Percentiles rank a stretch among this genome's conserved stretches.
These are phyloP conservation scores for Chrysolina haemoptera DNA, from an alignment of 2,888 invertebrate genomes.

Conservation along the genomic window DNA sequence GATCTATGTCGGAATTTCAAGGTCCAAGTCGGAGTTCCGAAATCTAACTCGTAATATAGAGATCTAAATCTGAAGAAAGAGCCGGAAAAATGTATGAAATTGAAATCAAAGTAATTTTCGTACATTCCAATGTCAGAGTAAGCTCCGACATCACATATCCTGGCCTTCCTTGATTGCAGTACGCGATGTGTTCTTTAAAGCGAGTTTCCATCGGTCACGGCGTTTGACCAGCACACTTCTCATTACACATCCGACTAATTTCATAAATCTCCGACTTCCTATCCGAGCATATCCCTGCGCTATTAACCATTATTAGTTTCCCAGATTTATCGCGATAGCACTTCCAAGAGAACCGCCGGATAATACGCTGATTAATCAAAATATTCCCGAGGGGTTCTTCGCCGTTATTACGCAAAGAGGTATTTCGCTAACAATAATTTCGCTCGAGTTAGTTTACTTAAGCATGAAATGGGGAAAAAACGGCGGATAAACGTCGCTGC, in stretches of 20 bases:
- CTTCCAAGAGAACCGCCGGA: conserved; percentile 32
- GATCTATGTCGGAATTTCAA: too few relatives aligned
- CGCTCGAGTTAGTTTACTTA: conserved; percentile 17
- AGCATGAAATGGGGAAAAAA: conserved; percentile 25
- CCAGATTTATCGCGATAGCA: conserved; percentile 37
- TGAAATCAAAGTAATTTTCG: too few relatives aligned
- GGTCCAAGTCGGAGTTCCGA: too few relatives aligned
- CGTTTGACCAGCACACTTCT: neutral
- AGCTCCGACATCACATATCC: too few relatives aligned
- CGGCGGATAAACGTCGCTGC: conserved; percentile 15
- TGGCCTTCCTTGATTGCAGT: too few relatives aligned
- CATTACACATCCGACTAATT: neutral
- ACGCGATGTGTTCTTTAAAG: neutral
- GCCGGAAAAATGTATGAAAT: too few relatives aligned
- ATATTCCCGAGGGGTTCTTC: conserved; percentile 25
- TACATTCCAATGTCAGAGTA: too few relatives aligned
- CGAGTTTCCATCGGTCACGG: neutral
- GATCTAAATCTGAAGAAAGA: too few relatives aligned
- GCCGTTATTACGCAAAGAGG: conserved; percentile 23
- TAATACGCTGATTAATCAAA: conserved; percentile 39
- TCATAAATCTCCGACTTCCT: neutral
- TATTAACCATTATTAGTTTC: conserved; percentile 9
- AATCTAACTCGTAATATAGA: too few relatives aligned
- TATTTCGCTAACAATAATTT: conserved; percentile 28
- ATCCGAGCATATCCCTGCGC: neutral